Evolutionary conservation across 2,888 invertebrate genomes (phyloP), one percentile per base, ranked within the genome.

Genomic region (Brachyopa scutellaris): DNA sequence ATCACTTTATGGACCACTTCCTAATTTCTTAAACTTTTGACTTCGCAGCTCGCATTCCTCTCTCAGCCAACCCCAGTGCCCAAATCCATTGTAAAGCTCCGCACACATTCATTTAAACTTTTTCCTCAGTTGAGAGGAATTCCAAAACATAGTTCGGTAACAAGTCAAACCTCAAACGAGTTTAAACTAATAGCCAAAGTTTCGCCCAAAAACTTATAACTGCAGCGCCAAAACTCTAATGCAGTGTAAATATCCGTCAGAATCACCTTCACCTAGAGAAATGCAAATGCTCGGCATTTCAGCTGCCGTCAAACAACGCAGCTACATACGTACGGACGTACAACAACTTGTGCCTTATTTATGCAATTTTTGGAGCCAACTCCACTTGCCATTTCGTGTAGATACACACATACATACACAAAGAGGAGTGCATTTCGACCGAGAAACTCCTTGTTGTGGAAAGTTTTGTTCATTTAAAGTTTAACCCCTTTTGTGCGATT

Each of bases 381-480:
- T 64, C 31, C 53, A 19, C 11, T 29, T 5, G n/a, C 19, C 21
- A 3, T 13, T 8, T 42, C 53, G n/a, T n/a, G n/a, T n/a, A n/a
- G n/a, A 59, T 15, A 29, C 51, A 29, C 61, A 47, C 23, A 55
- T 17, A 21, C 38, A 55, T 15, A 11, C 29, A 38, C 59, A 66
- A 33, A 66, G n/a, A n/a, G n/a, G n/a, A n/a, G n/a, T n/a, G n/a
- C n/a, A n/a, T 57, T 38, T 40, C 59, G 47, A 8, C 42, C 23
- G 38, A 31, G 59, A 59, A 76, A 80, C 53, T 80, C 74, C 62
- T 74, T 67, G 38, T 62, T 47, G 74, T 73, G 66, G 55, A 70
- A 78, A 72, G 76, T 82, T 82, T 76, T 82, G 80, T 82, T 82
- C 76, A 82, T 82, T 82, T 82, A 76, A 82, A 82, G 80, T 82